Conservation (phyloP, 2,888 invertebrate genomes). For the Eulithis prunata region DNA sequence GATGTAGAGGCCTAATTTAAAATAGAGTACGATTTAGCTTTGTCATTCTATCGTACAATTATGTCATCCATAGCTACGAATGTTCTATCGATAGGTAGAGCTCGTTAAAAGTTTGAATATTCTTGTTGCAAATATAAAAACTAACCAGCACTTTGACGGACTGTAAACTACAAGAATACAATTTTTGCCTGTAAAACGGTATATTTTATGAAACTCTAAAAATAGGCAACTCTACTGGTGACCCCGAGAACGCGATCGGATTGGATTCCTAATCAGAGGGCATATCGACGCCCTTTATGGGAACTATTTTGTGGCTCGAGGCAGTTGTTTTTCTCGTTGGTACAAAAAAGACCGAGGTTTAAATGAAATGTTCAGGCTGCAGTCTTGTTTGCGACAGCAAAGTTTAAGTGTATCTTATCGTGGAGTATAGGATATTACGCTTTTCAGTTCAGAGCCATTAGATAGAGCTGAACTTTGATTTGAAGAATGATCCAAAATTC, state of each 20-base stretch:
- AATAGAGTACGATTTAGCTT: background rate
- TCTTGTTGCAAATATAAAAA: background rate
- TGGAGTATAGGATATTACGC: background rate
- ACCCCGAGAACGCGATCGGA: conserved; percentile 37
- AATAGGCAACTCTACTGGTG: conserved; percentile 16
- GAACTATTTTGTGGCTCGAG: conserved; percentile 46
- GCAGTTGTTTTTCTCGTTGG: conserved; percentile 35
- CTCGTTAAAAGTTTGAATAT: background rate
- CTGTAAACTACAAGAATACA: background rate
- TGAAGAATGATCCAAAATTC: no score
- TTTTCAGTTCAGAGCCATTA: background rate
- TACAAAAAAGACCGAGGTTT: conserved; percentile 8
- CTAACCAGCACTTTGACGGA: no score
- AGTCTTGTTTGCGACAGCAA: conserved; percentile 23
- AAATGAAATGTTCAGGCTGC: conserved; percentile 17
- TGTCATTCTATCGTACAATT: background rate
- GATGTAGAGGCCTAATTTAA: background rate
- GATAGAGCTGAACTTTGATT: background rate
- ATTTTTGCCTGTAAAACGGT: background rate
- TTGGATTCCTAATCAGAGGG: conserved; percentile 58
- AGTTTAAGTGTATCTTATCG: background rate
- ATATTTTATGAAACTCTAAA: background rate
- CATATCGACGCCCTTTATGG: conserved; percentile 51
- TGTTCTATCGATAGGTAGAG: background rate
- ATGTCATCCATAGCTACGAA: background rate